Conservation (phyloP, 2,113 vertebrate species). For the Alectura lathami region DNA sequence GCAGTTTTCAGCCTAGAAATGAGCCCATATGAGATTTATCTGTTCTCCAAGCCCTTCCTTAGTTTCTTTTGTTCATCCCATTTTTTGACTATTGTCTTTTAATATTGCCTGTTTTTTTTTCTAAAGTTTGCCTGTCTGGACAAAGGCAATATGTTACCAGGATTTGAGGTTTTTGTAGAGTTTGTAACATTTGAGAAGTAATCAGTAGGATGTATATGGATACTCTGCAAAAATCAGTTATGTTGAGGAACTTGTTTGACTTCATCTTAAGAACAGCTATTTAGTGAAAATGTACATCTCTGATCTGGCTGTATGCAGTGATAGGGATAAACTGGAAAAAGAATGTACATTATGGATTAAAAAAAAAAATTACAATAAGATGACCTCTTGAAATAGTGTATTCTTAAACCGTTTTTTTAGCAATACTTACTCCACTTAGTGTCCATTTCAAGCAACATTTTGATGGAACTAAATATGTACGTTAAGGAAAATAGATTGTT, state of each 20-base stretch:
- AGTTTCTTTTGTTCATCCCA: neutral
- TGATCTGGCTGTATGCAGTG: neutral
- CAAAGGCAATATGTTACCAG: neutral
- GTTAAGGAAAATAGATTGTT: neutral
- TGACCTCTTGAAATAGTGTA: neutral
- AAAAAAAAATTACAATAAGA: neutral
- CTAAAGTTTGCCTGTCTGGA: neutral
- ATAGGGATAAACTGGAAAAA: neutral
- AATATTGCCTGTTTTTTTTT: neutral
- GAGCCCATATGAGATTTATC: neutral
- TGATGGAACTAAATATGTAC: neutral
- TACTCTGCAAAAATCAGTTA: neutral
- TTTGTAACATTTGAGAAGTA: neutral
- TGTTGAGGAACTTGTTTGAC: neutral
- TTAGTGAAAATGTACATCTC: neutral
- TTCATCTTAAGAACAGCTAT: neutral
- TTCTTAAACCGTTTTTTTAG: neutral
- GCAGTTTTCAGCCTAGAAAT: neutral
- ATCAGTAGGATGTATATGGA: neutral
- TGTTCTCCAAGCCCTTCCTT: neutral
- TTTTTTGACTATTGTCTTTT: neutral
- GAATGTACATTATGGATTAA: neutral
- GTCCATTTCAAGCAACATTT: neutral
- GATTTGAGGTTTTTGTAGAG: neutral
- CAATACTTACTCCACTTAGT: neutral